Evolutionary conservation across 2,888 invertebrate genomes (phyloP).

Genomic region (Electrophaes corylata): DNA sequence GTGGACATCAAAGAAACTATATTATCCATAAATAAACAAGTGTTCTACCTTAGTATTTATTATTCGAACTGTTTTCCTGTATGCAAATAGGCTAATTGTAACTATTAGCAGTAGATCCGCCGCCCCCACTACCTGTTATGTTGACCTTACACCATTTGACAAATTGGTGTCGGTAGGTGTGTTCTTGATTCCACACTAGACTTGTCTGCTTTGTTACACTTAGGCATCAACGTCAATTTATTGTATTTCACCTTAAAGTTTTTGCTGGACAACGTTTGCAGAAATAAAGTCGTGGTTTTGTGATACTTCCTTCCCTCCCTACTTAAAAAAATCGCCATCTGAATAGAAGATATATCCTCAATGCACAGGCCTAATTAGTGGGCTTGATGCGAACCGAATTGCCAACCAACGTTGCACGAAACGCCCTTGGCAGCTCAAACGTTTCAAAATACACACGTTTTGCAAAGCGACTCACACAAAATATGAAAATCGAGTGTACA

Average conservation of each 20-base stretch:
- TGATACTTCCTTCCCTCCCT: too few relatives aligned
- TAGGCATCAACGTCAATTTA: too few relatives aligned
- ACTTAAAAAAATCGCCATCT: too few relatives aligned
- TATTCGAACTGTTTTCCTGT: neutral
- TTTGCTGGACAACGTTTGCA: neutral
- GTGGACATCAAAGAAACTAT: neutral
- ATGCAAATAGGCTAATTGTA: neutral
- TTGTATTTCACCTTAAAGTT: too few relatives aligned
- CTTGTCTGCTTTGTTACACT: neutral
- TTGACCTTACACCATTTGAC: neutral
- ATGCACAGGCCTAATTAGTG: conserved; percentile 1
- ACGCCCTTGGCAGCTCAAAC: conserved; percentile 15
- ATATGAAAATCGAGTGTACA: conserved; percentile 43
- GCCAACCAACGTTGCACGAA: conserved; percentile 8
- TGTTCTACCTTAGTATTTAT: neutral
- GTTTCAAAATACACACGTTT: conserved; percentile 28
- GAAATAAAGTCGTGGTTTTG: neutral
- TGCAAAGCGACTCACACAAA: conserved; percentile 46
- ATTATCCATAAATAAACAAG: neutral
- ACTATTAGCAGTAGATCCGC: neutral
- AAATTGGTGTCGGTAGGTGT: too few relatives aligned
- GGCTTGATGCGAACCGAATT: conserved; percentile 8
- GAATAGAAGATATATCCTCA: too few relatives aligned
- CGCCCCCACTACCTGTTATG: neutral
- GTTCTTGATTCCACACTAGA: too few relatives aligned